Conservation (phyloP, 2,797 vertebrate species). For the Amblyopsis hoosieri region DNA sequence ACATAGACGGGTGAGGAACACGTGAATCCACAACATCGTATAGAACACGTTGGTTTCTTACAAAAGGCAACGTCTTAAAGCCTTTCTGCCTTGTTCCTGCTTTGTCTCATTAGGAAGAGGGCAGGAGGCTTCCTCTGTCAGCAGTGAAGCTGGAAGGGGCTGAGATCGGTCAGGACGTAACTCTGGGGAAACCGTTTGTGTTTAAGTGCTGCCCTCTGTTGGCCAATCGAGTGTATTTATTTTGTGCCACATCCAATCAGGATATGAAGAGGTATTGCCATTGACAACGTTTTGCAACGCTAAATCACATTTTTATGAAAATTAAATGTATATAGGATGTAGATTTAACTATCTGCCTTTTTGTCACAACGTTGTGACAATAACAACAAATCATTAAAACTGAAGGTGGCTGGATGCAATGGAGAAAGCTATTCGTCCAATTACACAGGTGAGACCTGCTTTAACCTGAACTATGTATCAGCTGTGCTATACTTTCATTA, state of each 20-base stretch:
- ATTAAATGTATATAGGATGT: not conserved
- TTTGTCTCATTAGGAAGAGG: constrained; percentile 82
- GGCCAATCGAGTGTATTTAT: constrained; percentile 80
- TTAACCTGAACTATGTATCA: not conserved
- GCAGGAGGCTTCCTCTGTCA: constrained; percentile 79
- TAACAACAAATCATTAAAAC: not conserved
- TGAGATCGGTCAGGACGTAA: constrained; percentile 80
- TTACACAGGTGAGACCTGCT: constrained; percentile 80
- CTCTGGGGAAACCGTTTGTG: constrained; percentile 89
- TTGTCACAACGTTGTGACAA: not conserved
- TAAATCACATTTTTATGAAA: not conserved
- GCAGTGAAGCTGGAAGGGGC: constrained; percentile 86
- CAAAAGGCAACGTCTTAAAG: no score
- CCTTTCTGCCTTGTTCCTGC: not conserved
- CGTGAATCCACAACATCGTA: no score
- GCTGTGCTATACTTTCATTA: no score
- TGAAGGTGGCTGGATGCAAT: constrained; percentile 89
- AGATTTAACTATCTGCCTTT: not conserved
- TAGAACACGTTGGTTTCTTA: no score
- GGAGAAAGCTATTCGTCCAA: constrained; percentile 84
- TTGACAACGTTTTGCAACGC: no score
- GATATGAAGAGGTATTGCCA: constrained; percentile 87
- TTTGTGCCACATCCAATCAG: constrained; percentile 89
- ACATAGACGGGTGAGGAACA: constrained; percentile 84
- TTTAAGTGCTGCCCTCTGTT: constrained; percentile 85